Conservation (phyloP, 2,113 vertebrate genomes). For the Malurus alboscapulatus region DNA sequence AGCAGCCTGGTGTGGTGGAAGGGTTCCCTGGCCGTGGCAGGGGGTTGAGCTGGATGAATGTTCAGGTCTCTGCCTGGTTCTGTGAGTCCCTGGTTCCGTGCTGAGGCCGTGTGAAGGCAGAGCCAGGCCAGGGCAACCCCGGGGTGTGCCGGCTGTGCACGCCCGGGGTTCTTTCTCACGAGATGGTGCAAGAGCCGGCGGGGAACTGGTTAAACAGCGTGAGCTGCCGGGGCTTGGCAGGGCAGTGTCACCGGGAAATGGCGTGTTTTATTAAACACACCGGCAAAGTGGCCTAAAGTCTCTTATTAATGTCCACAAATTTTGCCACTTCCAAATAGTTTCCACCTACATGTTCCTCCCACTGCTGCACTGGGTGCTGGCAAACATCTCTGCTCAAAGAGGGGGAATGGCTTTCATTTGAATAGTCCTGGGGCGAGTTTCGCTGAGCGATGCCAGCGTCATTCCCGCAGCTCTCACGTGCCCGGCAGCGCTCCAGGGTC, state of each 20-base stretch:
- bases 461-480: not conserved
- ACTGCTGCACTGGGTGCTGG: not conserved
- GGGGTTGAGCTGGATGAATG: not conserved
- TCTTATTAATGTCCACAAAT: conserved; percentile 53
- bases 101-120: not conserved
- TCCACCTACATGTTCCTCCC: conserved; percentile 46
- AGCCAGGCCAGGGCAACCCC: not conserved
- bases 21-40: not conserved
- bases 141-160: not conserved
- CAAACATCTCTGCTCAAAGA: not conserved
- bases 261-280: not conserved
- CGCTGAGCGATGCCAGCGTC: conserved; percentile 4
- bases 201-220: conserved; percentile 40
- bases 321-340: conserved; percentile 60
- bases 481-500: not conserved
- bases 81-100: not conserved
- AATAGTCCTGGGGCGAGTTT: conserved; percentile 25
- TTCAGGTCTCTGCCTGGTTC: not conserved
- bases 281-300: conserved; percentile 35
- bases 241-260: not conserved
- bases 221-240: not conserved
- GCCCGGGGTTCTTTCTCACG: conserved; percentile 37
- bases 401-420: conserved; percentile 15
- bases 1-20: rapidly evolving
- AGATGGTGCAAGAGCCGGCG: conserved; percentile 3